Evolutionary conservation across 2,797 vertebrate species (phyloP).

Genomic region (Channallabes apus): DNA sequence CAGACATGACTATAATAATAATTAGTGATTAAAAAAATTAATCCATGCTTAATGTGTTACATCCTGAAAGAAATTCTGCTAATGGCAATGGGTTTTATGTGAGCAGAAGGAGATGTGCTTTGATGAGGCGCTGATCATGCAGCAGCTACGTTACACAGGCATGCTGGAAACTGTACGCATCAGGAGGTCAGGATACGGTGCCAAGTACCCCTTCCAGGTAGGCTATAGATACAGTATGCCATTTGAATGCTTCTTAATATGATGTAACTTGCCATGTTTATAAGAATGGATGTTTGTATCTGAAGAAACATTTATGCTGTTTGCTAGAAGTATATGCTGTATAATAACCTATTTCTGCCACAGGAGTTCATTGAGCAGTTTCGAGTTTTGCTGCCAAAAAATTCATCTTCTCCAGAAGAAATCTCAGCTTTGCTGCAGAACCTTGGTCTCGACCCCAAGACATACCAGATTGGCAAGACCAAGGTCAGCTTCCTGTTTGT

Average conservation of each 20-base stretch:
- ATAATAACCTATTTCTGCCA: background rate
- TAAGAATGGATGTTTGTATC: background rate
- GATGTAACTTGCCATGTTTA: background rate
- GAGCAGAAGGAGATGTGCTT: constrained; percentile 90
- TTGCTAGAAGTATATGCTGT: background rate
- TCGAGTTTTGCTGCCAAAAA: constrained; percentile 88
- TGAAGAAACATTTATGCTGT: background rate
- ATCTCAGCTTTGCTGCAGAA: constrained; percentile 81
- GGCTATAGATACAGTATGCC: background rate
- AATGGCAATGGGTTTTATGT: background rate
- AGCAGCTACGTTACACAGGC: constrained; percentile 95
- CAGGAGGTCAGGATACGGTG: constrained; percentile 93
- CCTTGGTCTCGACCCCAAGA: constrained; percentile 81
- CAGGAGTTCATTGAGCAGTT: constrained; percentile 95
- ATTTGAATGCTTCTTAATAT: background rate
- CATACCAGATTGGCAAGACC: constrained; percentile 94
- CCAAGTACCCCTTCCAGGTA: constrained; percentile 98
- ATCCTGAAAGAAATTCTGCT: background rate
- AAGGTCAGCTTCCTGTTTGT: constrained; percentile 76
- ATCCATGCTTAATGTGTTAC: background rate
- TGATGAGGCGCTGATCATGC: constrained; percentile 89
- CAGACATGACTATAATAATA: background rate
- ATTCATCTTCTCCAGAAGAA: constrained; percentile 75
- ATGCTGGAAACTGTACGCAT: constrained; percentile 98
- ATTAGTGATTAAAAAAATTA: background rate